Base-by-base conservation (phyloP, 2,888 invertebrate genomes). In the Thymelicus lineola region DNA sequence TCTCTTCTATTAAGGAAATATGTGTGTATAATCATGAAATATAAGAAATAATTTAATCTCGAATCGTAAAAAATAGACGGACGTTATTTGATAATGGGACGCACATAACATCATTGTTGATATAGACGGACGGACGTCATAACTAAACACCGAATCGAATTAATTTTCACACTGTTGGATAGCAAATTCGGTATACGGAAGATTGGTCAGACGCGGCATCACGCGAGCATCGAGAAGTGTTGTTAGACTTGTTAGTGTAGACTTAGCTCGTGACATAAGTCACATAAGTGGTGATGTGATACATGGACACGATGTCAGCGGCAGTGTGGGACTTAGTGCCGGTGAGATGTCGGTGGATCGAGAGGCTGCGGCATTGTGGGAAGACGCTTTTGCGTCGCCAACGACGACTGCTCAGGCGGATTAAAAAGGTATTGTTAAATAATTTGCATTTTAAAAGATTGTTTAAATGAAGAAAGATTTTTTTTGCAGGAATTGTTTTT, bases 301-400 rank as follows among this genome's bases (percentile, higher is more conserved):
- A 38, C 3, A 84, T 28, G 28, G 5, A 28, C 3, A 42, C 71
- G 61, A 90, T 91, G 90, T 86, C 88, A 48, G 77, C 80, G 71
- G 88, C 84, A 65, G 86, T 90, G 72, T 90, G 93, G 80, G 76
- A 93, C 76, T 75, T 94, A 78, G 83, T 94, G 86, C 93, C 91
- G 76, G 86, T 87, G 67, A 82, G 90, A 79, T 85, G 89, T 78
- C 85, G 89, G 38, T 92, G 92, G 91, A 89, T 94, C 61, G 92
- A 93, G 79, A 90, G 93, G 58, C 79, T 94, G 78, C 82, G 92
- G 64, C 86, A 91, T 73, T 94, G 94, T 79, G 94, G 93, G 55
- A 94, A 94, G 77, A 92, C 93, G 17, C 83, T 94, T 71, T 83
- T 94, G 80, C 85, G 92, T 14, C 86, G 93, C 50, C 93, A 94